Base-by-base conservation (phyloP, 2,113 vertebrate species). In the Pogonocichla stellata region DNA sequence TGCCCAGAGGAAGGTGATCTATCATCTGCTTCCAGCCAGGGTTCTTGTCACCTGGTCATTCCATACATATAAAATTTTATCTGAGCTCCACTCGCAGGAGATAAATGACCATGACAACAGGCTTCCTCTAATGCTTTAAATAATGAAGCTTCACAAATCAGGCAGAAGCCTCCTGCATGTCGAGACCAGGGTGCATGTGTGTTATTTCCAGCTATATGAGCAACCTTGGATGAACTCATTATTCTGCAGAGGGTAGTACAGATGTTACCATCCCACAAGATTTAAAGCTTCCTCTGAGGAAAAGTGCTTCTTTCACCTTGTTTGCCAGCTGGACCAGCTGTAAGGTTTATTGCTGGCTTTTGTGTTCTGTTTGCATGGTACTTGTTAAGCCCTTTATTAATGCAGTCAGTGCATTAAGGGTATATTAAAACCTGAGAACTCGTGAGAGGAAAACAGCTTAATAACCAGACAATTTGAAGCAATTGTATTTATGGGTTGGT, bases 181-280 rank as follows among this genome's bases (percentile, higher is more conserved):
- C 51, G 16, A 73, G 53, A 36, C 13, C 11, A 47, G 75, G 77
- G 56, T 80, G 23, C 43, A 54, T 83, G 88, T 94, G 87, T 2
- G 0, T 86, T 90, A 78, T 93, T 92, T 87, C 90, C 85, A 94
- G 81, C 82, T 40, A 73, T 42, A 57, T 74, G 80, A 88, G 80
- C 19, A 80, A 88, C 90, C 92, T 93, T 91, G 94, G 74, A 42
- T 94, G 95, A 96, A 91, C 95, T 95, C 96, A 95, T 96, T 97
- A 92, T 80, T 61, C 93, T 88, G 79, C 66, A 74, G 58, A 45
- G 77, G 54, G 24, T 61, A 66, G 74, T 93, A 89, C 88, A 93
- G 95, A 95, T 91, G 89, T 93, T 94, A 88, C 88, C 83, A 51
- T 53, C 87, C 72, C 4, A 0, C 58, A 77, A 90, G 87, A 87